These are phyloP conservation scores for Promerops cafer DNA, from an alignment of 2,113 vertebrate species.

Conservation along the genomic window DNA sequence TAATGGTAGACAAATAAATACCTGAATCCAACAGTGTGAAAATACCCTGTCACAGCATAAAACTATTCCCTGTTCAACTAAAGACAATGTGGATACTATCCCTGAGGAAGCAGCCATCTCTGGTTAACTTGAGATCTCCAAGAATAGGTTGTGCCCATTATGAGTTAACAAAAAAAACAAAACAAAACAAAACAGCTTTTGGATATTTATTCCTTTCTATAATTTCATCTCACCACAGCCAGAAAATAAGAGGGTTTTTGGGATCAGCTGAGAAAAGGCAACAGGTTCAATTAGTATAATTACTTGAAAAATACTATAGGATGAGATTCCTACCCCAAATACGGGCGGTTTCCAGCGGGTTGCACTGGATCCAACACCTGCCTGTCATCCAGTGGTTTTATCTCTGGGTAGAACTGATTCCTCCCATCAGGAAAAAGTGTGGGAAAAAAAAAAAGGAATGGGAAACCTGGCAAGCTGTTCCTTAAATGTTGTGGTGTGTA, in stretches of 20 bases:
- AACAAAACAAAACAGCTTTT: neutral
- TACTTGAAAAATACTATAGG: neutral
- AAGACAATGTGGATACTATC: conserved; percentile 62
- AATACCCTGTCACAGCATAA: conserved; percentile 46
- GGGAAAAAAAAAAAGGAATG: accelerated
- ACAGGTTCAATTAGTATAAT: neutral
- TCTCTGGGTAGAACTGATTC: neutral
- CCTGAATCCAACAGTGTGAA: conserved; percentile 13
- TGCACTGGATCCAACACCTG: neutral
- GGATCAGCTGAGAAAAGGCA: neutral
- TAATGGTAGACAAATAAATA: conserved; percentile 1
- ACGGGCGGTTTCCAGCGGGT: accelerated
- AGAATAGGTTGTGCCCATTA: neutral
- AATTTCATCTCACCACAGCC: neutral
- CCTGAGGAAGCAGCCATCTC: conserved; percentile 70
- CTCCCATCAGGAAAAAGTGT: neutral
- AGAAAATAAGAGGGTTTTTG: neutral
- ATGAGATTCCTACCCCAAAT: neutral
- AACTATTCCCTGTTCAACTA: conserved; percentile 42
- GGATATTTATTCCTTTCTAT: neutral
- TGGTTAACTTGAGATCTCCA: neutral
- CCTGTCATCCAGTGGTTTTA: accelerated
- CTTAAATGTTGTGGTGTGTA: neutral
- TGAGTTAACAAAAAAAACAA: neutral
- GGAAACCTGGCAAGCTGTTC: neutral